Conservation (phyloP, 2,797 vertebrate genomes). For the Helicolenus hilgendorfi region DNA sequence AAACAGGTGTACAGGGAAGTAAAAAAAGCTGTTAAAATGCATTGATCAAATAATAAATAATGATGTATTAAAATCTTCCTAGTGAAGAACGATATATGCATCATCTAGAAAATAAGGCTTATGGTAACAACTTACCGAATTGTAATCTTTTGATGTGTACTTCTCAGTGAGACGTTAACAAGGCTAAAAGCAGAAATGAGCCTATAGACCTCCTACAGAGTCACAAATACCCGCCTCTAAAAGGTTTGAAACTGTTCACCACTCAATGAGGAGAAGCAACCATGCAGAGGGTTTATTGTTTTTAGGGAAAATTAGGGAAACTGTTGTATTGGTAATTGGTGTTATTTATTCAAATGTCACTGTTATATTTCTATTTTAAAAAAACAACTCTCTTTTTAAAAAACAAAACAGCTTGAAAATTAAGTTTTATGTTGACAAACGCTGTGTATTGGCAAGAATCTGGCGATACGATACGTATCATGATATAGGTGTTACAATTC, state of each 20-base stretch:
- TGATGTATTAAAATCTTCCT: neutral
- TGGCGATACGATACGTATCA: neutral
- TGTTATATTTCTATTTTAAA: neutral
- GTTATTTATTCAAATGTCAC: neutral
- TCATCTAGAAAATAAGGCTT: neutral
- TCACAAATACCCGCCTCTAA: neutral
- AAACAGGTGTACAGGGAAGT: neutral
- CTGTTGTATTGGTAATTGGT: neutral
- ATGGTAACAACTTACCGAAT: slow-evolving; percentile 14
- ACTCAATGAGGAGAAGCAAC: neutral
- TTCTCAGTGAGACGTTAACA: neutral
- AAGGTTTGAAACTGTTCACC: neutral
- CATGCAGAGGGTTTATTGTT: neutral
- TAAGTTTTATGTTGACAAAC: neutral
- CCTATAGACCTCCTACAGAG: neutral
- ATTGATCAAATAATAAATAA: neutral
- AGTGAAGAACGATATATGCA: neutral
- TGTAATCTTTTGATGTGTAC: neutral
- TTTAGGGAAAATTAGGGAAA: neutral
- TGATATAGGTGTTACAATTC: no score
- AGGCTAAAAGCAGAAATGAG: neutral
- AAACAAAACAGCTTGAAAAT: neutral
- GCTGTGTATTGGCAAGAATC: neutral
- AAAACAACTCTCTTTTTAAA: neutral
- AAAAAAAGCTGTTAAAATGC: neutral